These are phyloP conservation scores for Sinocyclocheilus rhinocerous DNA, from an alignment of 2,113 vertebrate genomes.

Conservation along the genomic window DNA sequence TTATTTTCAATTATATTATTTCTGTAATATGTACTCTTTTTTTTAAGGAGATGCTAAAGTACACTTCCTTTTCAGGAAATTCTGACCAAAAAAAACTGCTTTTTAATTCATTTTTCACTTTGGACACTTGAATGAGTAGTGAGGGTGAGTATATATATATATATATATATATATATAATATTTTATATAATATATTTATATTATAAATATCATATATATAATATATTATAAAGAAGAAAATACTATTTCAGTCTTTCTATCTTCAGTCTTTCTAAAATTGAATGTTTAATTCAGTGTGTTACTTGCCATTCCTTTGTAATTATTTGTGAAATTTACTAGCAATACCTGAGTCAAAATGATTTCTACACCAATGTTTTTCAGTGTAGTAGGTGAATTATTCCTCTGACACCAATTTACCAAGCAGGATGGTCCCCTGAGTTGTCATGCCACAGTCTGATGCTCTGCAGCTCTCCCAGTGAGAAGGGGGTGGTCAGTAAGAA, in stretches of 20 bases:
- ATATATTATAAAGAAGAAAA: no score
- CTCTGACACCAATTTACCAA: slow-evolving; percentile 74
- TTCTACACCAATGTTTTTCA: not conserved
- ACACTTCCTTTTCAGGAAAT: no score
- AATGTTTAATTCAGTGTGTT: not conserved
- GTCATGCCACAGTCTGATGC: slow-evolving; percentile 91
- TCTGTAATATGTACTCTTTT: no score
- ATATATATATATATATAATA: no score
- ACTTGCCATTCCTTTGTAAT: not conserved
- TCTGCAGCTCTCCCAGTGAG: slow-evolving; percentile 86
- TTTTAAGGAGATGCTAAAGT: no score
- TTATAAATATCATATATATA: no score
- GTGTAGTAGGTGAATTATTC: not conserved
- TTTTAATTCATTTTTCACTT: no score
- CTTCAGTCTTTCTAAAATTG: not conserved
- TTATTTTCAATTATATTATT: no score
- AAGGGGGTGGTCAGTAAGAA: slow-evolving; percentile 90
- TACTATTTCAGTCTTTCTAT: not conserved
- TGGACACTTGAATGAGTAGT: no score
- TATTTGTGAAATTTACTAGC: not conserved
- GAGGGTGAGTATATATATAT: no score
- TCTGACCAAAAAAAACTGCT: no score
- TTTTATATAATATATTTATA: no score
- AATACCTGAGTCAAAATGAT: not conserved
- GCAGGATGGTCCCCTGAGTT: slow-evolving; percentile 87